phyloP scores from a whole-genome alignment of 2,797 vertebrate genomes.

The Oreonectes daqikongensis region DNA sequence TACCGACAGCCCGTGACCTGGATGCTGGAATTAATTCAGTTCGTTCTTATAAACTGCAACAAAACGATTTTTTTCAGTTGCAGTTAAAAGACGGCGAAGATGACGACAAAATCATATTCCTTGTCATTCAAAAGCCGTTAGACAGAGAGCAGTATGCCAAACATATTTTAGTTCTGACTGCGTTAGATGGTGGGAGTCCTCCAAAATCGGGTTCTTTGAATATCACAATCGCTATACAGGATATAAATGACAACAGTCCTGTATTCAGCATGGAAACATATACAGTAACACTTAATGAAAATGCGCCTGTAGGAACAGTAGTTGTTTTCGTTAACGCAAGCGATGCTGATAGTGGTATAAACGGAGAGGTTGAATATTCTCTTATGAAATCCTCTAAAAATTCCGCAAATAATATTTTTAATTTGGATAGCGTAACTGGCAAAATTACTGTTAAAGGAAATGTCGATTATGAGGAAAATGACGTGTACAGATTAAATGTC shows the following conservation, averaged over 20 bases:
- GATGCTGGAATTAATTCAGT: slow-evolving; percentile 77
- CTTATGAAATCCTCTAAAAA: slow-evolving; percentile 67
- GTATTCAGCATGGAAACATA: slow-evolving; percentile 74
- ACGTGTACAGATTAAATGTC: slow-evolving; percentile 74
- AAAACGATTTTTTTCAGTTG: slow-evolving; percentile 68
- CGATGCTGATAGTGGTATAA: slow-evolving; percentile 75
- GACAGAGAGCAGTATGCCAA: slow-evolving; percentile 74
- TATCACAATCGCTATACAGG: slow-evolving; percentile 69
- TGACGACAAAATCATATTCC: slow-evolving; percentile 63
- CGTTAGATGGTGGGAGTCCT: slow-evolving; percentile 79
- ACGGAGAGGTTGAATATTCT: slow-evolving; percentile 74
- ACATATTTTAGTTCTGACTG: slow-evolving; percentile 70
- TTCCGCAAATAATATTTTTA: slow-evolving; percentile 60
- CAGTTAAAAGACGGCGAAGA: slow-evolving; percentile 61
- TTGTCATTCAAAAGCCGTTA: slow-evolving; percentile 70
- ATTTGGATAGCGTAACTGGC: slow-evolving; percentile 67
- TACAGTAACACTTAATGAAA: slow-evolving; percentile 68
- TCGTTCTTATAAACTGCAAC: slow-evolving; percentile 64
- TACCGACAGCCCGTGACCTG: slow-evolving; percentile 76
- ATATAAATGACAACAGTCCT: slow-evolving; percentile 81
- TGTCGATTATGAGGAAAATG: slow-evolving; percentile 74
- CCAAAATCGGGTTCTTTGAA: slow-evolving; percentile 71
- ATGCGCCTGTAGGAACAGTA: slow-evolving; percentile 65
- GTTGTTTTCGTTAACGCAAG: slow-evolving; percentile 76
- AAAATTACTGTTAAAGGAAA: slow-evolving; percentile 69